phyloP scores from a whole-genome alignment of 35 echinoderm and acorn worm species.

The Ptychodera flava region DNA sequence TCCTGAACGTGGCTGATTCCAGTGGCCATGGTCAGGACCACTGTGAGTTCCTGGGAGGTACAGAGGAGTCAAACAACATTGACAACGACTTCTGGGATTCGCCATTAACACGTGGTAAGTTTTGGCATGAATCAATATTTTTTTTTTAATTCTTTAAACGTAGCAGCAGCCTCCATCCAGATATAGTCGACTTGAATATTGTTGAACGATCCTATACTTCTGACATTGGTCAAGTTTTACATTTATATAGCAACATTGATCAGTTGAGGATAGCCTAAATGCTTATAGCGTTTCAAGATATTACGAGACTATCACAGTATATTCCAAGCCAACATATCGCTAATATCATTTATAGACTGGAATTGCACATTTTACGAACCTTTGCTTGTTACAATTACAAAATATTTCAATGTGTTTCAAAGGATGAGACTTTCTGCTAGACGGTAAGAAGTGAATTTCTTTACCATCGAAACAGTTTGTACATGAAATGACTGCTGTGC shows the following conservation, averaged over 20 bases:
- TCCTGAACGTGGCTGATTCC: conserved; percentile 63
- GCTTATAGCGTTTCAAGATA: too few relatives aligned
- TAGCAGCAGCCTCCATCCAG: not conserved
- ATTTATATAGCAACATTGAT: too few relatives aligned
- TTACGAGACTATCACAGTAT: too few relatives aligned
- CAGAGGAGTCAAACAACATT: not conserved
- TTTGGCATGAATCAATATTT: too few relatives aligned
- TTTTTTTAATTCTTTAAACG: too few relatives aligned
- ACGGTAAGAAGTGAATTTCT: too few relatives aligned
- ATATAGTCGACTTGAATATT: not conserved
- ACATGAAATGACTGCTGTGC: not conserved
- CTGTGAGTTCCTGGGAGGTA: conserved; percentile 64
- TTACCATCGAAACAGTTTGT: not conserved
- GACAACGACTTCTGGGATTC: conserved; percentile 48
- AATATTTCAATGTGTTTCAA: too few relatives aligned
- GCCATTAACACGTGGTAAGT: conserved; percentile 30
- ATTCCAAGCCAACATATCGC: too few relatives aligned
- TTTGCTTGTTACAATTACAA: not conserved
- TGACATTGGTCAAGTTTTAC: not conserved
- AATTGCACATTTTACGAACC: too few relatives aligned
- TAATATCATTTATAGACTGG: too few relatives aligned
- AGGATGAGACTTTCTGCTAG: too few relatives aligned
- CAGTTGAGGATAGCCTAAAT: too few relatives aligned
- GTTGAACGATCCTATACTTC: not conserved
- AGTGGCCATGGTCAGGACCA: conserved; percentile 65